Percentiles rank a stretch among this genome's conserved stretches.
These are phyloP conservation scores for Catocala sponsa DNA, from an alignment of 2,888 invertebrate genomes.

Conservation along the genomic window DNA sequence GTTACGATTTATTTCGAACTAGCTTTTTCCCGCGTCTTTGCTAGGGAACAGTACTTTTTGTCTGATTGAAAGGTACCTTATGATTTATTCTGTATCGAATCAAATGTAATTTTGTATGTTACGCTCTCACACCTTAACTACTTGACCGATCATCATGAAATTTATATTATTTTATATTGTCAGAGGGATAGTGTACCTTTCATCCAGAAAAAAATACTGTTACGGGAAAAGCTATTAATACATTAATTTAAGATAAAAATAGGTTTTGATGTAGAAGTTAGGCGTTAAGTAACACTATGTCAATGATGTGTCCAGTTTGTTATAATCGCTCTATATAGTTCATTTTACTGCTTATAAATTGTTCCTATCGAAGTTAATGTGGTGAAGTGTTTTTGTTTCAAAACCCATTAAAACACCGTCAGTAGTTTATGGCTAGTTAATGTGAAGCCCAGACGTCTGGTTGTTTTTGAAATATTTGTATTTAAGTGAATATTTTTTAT, in stretches of 20 bases:
- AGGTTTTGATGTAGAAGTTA: background rate
- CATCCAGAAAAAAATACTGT: too few relatives aligned
- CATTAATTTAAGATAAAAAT: background rate
- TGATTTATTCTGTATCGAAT: too few relatives aligned
- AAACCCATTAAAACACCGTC: constrained; percentile 34
- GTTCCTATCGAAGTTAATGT: constrained; percentile 41
- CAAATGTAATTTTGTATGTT: too few relatives aligned
- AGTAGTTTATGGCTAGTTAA: constrained; percentile 31
- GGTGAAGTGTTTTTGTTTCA: constrained; percentile 39
- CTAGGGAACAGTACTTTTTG: too few relatives aligned
- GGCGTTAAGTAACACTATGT: background rate
- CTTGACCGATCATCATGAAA: too few relatives aligned
- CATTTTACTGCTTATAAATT: constrained; percentile 44
- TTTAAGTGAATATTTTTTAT: background rate
- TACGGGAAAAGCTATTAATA: too few relatives aligned
- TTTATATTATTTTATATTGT: too few relatives aligned
- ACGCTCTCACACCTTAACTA: too few relatives aligned
- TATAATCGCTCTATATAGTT: constrained; percentile 4
- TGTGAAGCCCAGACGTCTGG: background rate
- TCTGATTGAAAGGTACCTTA: too few relatives aligned
- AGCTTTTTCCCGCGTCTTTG: too few relatives aligned
- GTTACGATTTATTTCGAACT: too few relatives aligned
- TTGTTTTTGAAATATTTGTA: background rate
- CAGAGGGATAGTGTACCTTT: too few relatives aligned
- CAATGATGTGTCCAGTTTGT: background rate